Conservation (phyloP, 2,113 vertebrate genomes). For the Eublepharis macularius region DNA sequence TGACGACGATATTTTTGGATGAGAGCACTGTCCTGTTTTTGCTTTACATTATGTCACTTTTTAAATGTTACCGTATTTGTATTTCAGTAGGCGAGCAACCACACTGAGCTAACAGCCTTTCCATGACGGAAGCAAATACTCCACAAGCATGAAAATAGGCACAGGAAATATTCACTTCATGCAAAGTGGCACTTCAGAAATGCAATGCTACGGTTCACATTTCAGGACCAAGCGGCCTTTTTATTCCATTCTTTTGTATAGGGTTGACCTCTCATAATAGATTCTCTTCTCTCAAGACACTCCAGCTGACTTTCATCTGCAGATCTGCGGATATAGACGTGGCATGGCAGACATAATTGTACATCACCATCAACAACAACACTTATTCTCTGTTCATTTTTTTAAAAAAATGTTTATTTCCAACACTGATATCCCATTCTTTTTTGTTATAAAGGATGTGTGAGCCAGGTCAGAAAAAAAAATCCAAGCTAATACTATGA, state of each 20-base stretch:
- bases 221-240: slow-evolving; percentile 2
- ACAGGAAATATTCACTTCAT: neutral
- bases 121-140: neutral
- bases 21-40: neutral
- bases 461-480: too few relatives aligned
- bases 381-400: too few relatives aligned
- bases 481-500: too few relatives aligned
- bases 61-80: slow-evolving; percentile 14
- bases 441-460: too few relatives aligned
- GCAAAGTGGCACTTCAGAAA: neutral
- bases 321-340: too few relatives aligned
- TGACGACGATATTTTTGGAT: neutral
- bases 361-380: too few relatives aligned
- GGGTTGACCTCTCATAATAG: neutral
- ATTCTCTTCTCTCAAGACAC: too few relatives aligned
- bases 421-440: too few relatives aligned
- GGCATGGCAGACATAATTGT: too few relatives aligned
- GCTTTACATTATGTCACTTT: slow-evolving; percentile 28
- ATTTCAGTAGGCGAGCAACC: neutral
- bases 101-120: slow-evolving; percentile 34
- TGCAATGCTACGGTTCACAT: neutral
- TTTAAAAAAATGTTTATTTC: too few relatives aligned
- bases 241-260: neutral
- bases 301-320: too few relatives aligned
- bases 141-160: neutral